These are phyloP conservation scores for Campylorhamphus procurvoides DNA, from an alignment of 2,113 vertebrate species.

Conservation along the genomic window DNA sequence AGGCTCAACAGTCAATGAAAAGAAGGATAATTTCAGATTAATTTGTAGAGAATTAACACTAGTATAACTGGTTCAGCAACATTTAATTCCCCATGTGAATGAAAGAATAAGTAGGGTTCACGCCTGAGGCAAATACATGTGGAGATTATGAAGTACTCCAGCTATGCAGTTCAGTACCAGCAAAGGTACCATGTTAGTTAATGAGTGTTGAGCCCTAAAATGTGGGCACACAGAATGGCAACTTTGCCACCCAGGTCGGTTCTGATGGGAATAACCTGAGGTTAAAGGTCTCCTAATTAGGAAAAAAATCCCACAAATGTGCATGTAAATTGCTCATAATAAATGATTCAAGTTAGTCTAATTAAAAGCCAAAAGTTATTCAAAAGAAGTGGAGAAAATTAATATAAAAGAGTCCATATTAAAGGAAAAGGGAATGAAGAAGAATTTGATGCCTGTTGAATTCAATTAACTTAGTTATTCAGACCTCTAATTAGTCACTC, in stretches of 20 bases:
- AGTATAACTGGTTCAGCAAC: background rate
- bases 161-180: background rate
- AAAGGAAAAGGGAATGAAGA: background rate
- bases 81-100: background rate
- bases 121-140: background rate
- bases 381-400: constrained; percentile 26
- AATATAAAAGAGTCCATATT: background rate
- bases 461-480: constrained; percentile 8
- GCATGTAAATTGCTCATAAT: constrained; percentile 17
- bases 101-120: constrained; percentile 10
- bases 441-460: background rate
- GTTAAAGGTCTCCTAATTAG: constrained; percentile 6
- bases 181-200: background rate
- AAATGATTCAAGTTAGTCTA: constrained; percentile 15
- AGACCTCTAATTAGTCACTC: constrained; percentile 8
- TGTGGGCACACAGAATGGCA: background rate
- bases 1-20: background rate
- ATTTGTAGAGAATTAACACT: constrained; percentile 49
- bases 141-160: background rate
- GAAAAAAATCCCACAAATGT: background rate
- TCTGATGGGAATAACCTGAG: background rate
- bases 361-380: constrained; percentile 23
- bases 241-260: background rate
- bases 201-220: background rate
- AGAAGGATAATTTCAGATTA: constrained; percentile 22